Evolutionary conservation across 2,113 vertebrate genomes (phyloP).

Genomic region (Tyto alba): DNA sequence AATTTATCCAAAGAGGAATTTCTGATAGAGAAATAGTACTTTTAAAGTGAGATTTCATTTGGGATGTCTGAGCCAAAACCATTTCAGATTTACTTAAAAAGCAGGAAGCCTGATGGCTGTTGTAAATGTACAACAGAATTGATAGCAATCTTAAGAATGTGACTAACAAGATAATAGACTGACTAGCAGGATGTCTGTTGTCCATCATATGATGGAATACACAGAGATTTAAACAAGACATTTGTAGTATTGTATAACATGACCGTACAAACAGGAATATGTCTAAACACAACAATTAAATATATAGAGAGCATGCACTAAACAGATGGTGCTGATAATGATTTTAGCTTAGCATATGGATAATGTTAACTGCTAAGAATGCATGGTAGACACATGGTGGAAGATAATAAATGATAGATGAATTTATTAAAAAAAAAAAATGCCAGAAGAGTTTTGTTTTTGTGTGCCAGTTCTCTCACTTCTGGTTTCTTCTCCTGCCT

Average conservation of each 20-base stretch:
- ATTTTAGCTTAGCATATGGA: slow-evolving; percentile 41
- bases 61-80: not conserved
- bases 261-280: not conserved
- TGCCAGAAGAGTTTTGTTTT: not conserved
- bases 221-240: not conserved
- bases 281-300: slow-evolving; percentile 7
- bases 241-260: not conserved
- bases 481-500: not conserved
- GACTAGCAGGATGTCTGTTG: not conserved
- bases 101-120: not conserved
- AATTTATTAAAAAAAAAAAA: not conserved
- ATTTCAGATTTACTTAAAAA: not conserved
- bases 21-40: not conserved
- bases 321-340: slow-evolving; percentile 33
- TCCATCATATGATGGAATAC: not conserved
- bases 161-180: not conserved
- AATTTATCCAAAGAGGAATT: not conserved
- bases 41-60: not conserved
- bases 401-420: not conserved
- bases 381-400: not conserved
- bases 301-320: not conserved
- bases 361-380: slow-evolving; percentile 15
- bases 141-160: not conserved
- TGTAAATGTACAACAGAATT: not conserved
- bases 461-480: not conserved